Evolutionary conservation across 2,888 invertebrate species (phyloP).

Genomic region (Sabatieria punctata): DNA sequence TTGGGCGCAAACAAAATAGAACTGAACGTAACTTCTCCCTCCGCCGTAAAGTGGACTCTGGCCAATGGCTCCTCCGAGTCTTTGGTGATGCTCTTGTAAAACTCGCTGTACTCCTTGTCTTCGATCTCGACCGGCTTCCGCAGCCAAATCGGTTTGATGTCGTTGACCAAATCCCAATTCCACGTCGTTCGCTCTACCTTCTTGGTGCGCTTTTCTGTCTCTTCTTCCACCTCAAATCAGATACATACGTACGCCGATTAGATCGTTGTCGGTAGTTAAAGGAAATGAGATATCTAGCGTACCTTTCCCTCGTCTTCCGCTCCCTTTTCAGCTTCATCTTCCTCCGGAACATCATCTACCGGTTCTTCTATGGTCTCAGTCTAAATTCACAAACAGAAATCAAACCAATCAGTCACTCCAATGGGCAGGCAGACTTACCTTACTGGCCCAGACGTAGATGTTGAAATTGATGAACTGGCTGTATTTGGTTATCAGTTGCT

Average conservation of each 20-base stretch:
- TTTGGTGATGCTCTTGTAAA: constrained; percentile 86
- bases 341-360: constrained; percentile 39
- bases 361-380: constrained; percentile 58
- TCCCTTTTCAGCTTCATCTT: constrained; percentile 20
- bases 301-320: constrained; percentile 20
- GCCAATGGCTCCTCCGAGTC: constrained; percentile 64
- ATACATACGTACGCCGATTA: no score
- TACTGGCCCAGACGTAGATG: constrained; percentile 77
- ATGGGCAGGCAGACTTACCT: no score
- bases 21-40: constrained; percentile 98
- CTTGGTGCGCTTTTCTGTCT: constrained; percentile 50
- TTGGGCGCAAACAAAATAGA: constrained; percentile 82
- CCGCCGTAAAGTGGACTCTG: constrained; percentile 81
- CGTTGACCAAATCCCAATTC: constrained; percentile 93
- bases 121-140: constrained; percentile 46
- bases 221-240: no score
- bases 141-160: constrained; percentile 97
- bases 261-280: no score
- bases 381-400: constrained; percentile 32
- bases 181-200: constrained; percentile 82
- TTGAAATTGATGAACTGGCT: constrained; percentile 99
- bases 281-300: no score
- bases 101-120: constrained; percentile 63
- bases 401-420: no score
- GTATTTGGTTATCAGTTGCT: constrained; percentile 81